Base-by-base conservation (phyloP, 2,797 vertebrate species). In the Anas capensis region DNA sequence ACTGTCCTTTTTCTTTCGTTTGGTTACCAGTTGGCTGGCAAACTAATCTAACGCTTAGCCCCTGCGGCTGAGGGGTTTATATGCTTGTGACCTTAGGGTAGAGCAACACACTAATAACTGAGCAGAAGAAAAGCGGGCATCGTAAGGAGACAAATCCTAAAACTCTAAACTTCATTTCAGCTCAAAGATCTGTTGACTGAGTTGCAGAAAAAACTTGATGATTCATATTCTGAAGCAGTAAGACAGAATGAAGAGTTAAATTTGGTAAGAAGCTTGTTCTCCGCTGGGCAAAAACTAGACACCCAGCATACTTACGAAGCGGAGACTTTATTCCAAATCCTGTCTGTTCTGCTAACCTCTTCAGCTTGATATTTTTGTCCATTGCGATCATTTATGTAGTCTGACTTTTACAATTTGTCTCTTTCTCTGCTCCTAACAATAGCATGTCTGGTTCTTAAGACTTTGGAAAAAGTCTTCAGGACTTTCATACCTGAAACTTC, bases 101-200 rank as follows among this genome's bases (percentile, higher is more conserved):
- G 82, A 90, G 73, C 44, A 3, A 64, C 88, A 95, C 66, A 56
- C 83, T 96, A 89, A 95, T 83, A 88, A 80, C 86, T 94, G 97
- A 97, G 95, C 95, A 81, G 93, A 94, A 96, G 92, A 91, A 95
- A 95, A 93, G 65, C 56, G 90, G 88, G 78, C 95, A 61, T 88
- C 94, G 42, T 88, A 95, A 97, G 96, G 96, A 97, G 96, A 97
- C 96, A 95, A 97, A 97, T 97, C 97, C 96, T 97, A 98, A 98
- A 98, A 97, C 96, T 98, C 97, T 99, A 98, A 99, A 99, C 99
- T 99, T 99, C 98, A 98, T 99, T 99, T 98, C 99, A 99, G 99
- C 99, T 99, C 98, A 99, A 99, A 99, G 99, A 99, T 99, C 99
- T 99, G 98, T 99, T 99, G 99, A 99, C 99, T 98, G 99, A 99